Percentiles rank a stretch among this genome's conserved stretches.
These are phyloP conservation scores for Oligia fasciuncula DNA, from an alignment of 2,888 invertebrate genomes.

Conservation along the genomic window DNA sequence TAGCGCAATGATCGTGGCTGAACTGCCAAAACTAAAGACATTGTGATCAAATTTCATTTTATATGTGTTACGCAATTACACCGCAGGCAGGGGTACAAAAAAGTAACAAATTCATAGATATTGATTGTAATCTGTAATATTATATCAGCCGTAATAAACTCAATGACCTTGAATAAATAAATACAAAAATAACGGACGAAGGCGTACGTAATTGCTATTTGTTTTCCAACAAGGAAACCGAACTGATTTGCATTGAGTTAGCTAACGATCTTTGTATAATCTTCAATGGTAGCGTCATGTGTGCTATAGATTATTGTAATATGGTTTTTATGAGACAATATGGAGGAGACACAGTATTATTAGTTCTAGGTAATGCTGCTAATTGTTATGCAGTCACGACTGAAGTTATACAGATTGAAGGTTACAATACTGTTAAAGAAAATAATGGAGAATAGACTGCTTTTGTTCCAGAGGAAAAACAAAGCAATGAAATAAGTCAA, in stretches of 20 bases:
- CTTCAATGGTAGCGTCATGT: slow-evolving; percentile 44
- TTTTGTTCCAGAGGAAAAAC: slow-evolving; percentile 1
- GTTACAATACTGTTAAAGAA: slow-evolving; percentile 6
- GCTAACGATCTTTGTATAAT: slow-evolving; percentile 43
- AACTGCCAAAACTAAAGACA: neutral
- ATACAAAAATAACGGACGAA: slow-evolving; percentile 49
- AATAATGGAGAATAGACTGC: neutral
- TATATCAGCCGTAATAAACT: slow-evolving; percentile 29
- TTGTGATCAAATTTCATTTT: neutral
- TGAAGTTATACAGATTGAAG: slow-evolving; percentile 21
- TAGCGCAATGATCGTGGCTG: neutral
- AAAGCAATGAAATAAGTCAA: neutral
- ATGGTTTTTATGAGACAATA: slow-evolving; percentile 36
- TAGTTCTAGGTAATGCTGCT: slow-evolving; percentile 35
- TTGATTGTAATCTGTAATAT: slow-evolving; percentile 10
- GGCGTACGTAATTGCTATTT: slow-evolving; percentile 56
- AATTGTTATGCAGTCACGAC: slow-evolving; percentile 45
- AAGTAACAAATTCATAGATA: neutral
- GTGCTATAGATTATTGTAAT: slow-evolving; percentile 22
- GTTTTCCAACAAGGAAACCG: slow-evolving; percentile 61
- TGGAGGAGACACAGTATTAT: slow-evolving; percentile 45
- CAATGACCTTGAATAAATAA: slow-evolving; percentile 43
- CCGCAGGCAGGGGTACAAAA: neutral
- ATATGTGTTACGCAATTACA: neutral
- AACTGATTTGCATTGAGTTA: slow-evolving; percentile 56